These are phyloP conservation scores for Anolis carolinensis DNA, from an alignment of 2,113 vertebrate genomes.

Conservation along the genomic window DNA sequence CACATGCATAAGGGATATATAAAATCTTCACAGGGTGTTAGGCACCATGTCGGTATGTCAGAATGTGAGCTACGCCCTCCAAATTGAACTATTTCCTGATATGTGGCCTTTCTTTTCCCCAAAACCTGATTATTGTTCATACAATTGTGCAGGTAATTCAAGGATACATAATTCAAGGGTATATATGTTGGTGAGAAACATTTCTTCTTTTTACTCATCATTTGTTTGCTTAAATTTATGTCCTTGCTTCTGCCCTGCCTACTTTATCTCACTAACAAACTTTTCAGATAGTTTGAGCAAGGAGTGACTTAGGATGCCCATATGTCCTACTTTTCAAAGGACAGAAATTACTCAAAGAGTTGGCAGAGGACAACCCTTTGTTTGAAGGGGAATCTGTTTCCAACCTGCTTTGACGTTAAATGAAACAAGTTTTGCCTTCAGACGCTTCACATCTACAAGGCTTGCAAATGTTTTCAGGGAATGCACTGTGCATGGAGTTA, in stretches of 20 bases:
- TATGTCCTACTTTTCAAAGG: background rate
- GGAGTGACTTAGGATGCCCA: background rate
- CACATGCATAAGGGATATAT: too few relatives aligned
- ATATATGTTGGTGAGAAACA: background rate
- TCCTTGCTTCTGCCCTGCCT: background rate
- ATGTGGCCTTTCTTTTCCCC: too few relatives aligned
- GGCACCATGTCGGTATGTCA: too few relatives aligned
- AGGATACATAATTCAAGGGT: background rate
- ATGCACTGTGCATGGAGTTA: too few relatives aligned
- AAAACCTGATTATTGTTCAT: background rate
- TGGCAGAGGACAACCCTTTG: background rate
- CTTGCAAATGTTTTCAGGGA: too few relatives aligned
- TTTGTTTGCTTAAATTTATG: background rate
- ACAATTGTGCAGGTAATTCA: background rate
- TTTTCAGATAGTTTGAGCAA: background rate
- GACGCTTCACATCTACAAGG: too few relatives aligned
- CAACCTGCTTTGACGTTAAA: too few relatives aligned
- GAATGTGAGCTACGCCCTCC: too few relatives aligned
- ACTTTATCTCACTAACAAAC: background rate
- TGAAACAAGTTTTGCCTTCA: too few relatives aligned
- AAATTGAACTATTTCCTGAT: too few relatives aligned
- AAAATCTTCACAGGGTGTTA: too few relatives aligned
- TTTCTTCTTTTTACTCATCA: background rate
- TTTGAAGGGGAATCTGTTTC: background rate
- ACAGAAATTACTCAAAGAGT: too few relatives aligned